Base-by-base conservation (phyloP, 2,797 vertebrate genomes). In the Arremon brunneinucha region DNA sequence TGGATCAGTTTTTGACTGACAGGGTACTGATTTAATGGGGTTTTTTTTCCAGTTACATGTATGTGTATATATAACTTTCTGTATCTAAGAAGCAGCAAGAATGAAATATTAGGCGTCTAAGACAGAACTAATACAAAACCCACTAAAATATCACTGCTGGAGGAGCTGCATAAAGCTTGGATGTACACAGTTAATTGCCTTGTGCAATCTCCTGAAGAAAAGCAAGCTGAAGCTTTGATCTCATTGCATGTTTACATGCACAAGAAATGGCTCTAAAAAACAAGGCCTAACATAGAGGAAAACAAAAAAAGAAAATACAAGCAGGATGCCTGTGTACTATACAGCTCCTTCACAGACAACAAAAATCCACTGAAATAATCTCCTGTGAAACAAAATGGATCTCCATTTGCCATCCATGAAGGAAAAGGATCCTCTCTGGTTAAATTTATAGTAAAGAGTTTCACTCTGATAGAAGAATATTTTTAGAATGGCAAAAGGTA, bases 1-100 rank as follows among this genome's bases (percentile, higher is more conserved):
- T 34, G 57, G 20, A 43, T 88, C 34, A 56, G 22, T 27, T 56
- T 87, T 68, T 93, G 86, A 94, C 44, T 91, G 59, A 83, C 59
- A 52, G 27, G 22, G 68, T 56, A 82, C 14, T 11, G 74, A 55
- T 70, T 91, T 65, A 0, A 3, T 34, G 11, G 8, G 0, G 0
- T 43, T 90, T 87, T 89, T 56, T 86, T 53, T 3, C n/a, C 28
- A 70, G 55, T 22, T 55, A 56, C 4, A 56, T 39, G 6, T 56
- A 35, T 13, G 13, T 21, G 8, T 60, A 63, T 79, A 82, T 87
- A 72, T 74, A 87, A 57, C 68, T 77, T 85, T 24, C n/a, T 56
- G 9, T 30, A 78, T 41, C 50, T 82, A 80, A 80, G 74, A 43
- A 87, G 74, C 55, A 78, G 34, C 9, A 80, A 74, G 65, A 92